A percentile compares a stretch with the other conserved stretches of the same genome.
Evolutionary conservation across 2,113 vertebrate genomes (phyloP).

Genomic region (Zootoca vivipara): DNA sequence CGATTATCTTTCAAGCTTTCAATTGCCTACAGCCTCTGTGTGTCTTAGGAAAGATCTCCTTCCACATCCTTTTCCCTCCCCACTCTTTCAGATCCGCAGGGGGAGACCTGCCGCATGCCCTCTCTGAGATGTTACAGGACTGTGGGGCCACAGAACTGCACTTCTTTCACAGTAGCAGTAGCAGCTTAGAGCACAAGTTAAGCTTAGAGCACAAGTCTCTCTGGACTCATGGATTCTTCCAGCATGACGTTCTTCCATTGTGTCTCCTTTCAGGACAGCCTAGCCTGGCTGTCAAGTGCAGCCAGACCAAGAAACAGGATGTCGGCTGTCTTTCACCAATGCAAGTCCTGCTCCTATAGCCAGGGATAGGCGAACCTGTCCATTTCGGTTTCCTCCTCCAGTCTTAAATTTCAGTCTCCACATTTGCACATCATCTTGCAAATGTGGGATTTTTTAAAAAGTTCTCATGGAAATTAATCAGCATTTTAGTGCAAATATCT

Average conservation of each 20-base stretch:
- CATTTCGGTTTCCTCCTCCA: neutral
- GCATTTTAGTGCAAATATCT: no score
- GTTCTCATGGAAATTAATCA: no score
- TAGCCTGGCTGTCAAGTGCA: neutral
- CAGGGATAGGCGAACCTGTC: neutral
- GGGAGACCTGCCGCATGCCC: neutral
- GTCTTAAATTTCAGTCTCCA: neutral
- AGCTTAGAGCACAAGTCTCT: no score
- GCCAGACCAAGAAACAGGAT: neutral
- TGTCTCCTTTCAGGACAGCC: neutral
- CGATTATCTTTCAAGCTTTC: neutral
- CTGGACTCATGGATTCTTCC: neutral
- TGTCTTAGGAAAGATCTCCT: neutral
- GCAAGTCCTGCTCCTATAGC: neutral
- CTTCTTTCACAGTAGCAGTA: neutral
- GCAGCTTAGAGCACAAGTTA: no score
- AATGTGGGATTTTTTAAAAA: no score
- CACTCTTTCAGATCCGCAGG: neutral
- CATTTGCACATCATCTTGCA: no score
- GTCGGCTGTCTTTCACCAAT: neutral
- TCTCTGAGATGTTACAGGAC: no score
- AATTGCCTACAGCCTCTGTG: no score
- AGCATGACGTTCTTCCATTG: neutral
- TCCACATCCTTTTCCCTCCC: no score
- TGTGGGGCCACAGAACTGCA: neutral